Conservation (phyloP, 1,140 invertebrate species). For the Teleopsis dalmanni region DNA sequence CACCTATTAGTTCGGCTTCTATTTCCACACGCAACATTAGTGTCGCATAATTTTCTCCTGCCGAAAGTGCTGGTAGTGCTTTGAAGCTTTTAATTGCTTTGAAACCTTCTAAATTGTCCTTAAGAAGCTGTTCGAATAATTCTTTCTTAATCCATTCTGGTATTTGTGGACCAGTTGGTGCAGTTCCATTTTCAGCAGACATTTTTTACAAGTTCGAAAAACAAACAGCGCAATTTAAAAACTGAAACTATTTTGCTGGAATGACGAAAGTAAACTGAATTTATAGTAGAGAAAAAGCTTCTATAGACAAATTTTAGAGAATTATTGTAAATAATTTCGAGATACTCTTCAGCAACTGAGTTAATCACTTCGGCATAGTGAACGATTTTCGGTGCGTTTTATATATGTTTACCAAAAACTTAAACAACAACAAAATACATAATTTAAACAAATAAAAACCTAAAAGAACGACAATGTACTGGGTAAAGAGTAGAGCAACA, state of each 20-base stretch:
- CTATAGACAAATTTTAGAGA: background rate
- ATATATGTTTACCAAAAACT: too few species aligned
- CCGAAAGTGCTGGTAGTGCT: constrained; percentile 16
- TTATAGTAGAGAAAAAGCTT: background rate
- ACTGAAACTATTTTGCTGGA: background rate
- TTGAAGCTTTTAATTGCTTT: constrained; percentile 28
- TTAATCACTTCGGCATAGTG: too few species aligned
- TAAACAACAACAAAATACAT: too few species aligned
- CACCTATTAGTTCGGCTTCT: constrained; percentile 25
- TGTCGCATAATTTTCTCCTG: constrained; percentile 29
- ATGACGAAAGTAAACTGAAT: background rate
- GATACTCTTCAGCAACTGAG: too few species aligned
- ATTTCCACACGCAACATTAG: constrained; percentile 26
- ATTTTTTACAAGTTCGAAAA: too few species aligned
- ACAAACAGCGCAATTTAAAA: background rate
- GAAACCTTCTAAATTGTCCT: constrained; percentile 19
- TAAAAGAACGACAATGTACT: too few species aligned
- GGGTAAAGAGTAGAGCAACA: too few species aligned
- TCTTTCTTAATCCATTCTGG: constrained; percentile 25
- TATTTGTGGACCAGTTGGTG: background rate
- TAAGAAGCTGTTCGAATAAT: constrained; percentile 22
- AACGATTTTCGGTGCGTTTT: too few species aligned
- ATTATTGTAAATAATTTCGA: too few species aligned
- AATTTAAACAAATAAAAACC: too few species aligned
- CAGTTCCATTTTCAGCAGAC: background rate